Conservation (phyloP, 2,113 vertebrate species). For the Eubucco bourcierii region DNA sequence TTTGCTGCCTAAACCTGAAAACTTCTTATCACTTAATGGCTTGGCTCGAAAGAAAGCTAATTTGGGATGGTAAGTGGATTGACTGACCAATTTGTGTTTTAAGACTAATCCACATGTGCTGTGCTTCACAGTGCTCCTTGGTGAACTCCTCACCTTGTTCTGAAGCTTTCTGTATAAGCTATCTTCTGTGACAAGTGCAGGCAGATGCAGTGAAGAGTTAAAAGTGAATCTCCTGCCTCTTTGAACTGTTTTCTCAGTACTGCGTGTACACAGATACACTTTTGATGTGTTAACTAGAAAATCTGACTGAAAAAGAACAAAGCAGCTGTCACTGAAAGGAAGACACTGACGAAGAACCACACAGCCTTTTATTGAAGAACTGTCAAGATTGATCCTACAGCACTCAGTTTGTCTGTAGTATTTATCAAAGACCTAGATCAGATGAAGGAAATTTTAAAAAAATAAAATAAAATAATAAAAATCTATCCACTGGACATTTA, state of each 20-base stretch:
- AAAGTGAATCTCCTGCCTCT: slow-evolving; percentile 82
- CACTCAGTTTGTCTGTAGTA: slow-evolving; percentile 82
- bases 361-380: slow-evolving; percentile 90
- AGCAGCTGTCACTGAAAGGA: slow-evolving; percentile 89
- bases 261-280: slow-evolving; percentile 84
- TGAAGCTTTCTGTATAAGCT: slow-evolving; percentile 52
- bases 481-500: slow-evolving; percentile 73
- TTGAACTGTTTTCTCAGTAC: slow-evolving; percentile 84
- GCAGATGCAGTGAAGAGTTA: slow-evolving; percentile 80
- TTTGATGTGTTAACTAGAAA: slow-evolving; percentile 95
- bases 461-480: slow-evolving; percentile 71
- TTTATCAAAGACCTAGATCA: slow-evolving; percentile 84
- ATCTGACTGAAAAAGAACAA: slow-evolving; percentile 92
- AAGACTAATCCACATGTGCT: slow-evolving; percentile 38
- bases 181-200: slow-evolving; percentile 73
- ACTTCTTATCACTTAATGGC: slow-evolving; percentile 63
- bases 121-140: slow-evolving; percentile 34
- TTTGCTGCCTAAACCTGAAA: slow-evolving; percentile 49
- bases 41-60: slow-evolving; percentile 45
- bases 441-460: slow-evolving; percentile 77
- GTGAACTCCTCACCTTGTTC: slow-evolving; percentile 70
- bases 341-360: slow-evolving; percentile 87
- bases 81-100: slow-evolving; percentile 59
- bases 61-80: slow-evolving; percentile 31
- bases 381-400: slow-evolving; percentile 83